Evolutionary conservation across 2,888 invertebrate genomes (phyloP), one percentile per base, ranked within the genome.

Genomic region (Biston stratarius): DNA sequence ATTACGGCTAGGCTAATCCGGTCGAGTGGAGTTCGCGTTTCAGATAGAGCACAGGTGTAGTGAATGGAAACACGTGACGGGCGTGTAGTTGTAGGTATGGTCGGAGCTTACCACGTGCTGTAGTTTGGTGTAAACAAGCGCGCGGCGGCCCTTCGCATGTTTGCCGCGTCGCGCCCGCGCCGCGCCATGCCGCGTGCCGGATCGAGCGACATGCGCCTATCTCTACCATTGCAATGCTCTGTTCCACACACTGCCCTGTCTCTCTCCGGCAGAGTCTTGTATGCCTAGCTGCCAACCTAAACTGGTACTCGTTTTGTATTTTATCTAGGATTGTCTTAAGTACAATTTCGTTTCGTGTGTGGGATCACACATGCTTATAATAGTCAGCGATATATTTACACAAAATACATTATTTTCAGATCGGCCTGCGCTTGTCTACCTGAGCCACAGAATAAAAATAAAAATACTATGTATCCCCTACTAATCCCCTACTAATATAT

Each of bases 81-180:
- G 77, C 82, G 80, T 84, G 84, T 86, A 66, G 53, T 70, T 69
- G 68, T 69, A 69, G 68, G 53, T 57, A 79, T 79, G 80, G 74
- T 79, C 77, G 76, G 74, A 79, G 82, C 79, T 82, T 80, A 89
- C 92, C 92, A 93, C 93, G 92, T 92, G 92, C 91, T 91, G 78
- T 78, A 78, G 77, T 75, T 78, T 84, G 88, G 85, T 87, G 89
- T 90, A 91, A 91, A 91, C 91, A 91, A 89, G 83, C 84, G 38
- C 79, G 77, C 72, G 77, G 8, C 73, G 77, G 72, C 77, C 77
- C 74, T 76, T 69, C 73, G 75, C 77, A 74, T 70, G 73, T 69
- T 70, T 70, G 69, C 70, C 70, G 69, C 68, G 68, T 63, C 24
- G 69, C 69, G 73, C 71, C 71, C 71, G 76, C 71, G 56, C 63